Evolutionary conservation across 1,140 invertebrate genomes (phyloP).

Genomic region (Drosophila sucinea): DNA sequence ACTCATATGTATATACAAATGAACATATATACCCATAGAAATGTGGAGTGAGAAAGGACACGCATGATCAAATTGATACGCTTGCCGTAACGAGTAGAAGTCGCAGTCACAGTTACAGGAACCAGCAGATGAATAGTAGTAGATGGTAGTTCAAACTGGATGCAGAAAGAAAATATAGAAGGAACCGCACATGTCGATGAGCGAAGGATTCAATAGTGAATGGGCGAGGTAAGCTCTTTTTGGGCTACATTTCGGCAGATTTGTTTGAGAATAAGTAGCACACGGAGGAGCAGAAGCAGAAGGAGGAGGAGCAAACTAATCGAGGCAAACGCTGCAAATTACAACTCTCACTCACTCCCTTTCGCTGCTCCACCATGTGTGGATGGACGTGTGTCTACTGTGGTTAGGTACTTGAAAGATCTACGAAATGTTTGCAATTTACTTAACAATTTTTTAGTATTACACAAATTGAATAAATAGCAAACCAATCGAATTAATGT

Average conservation of each 20-base stretch:
- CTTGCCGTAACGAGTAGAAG: slow-evolving; percentile 65
- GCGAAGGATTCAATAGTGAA: background rate
- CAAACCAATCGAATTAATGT: too few relatives aligned
- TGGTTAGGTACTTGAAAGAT: too few relatives aligned
- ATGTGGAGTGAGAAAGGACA: slow-evolving; percentile 44
- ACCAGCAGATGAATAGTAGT: slow-evolving; percentile 1
- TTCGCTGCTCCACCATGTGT: background rate
- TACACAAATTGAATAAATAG: too few relatives aligned
- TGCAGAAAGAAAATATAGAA: slow-evolving; percentile 10
- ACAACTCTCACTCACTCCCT: slow-evolving; percentile 20
- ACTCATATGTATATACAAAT: background rate
- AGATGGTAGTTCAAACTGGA: background rate
- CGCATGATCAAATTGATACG: slow-evolving; percentile 80
- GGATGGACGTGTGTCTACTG: too few relatives aligned
- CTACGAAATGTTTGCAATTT: too few relatives aligned
- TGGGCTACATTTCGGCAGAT: slow-evolving; percentile 2
- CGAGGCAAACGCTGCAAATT: slow-evolving; percentile 66
- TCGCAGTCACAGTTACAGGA: background rate
- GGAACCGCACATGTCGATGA: too few relatives aligned
- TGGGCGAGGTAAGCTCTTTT: slow-evolving; percentile 1
- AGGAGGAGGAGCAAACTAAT: slow-evolving; percentile 47
- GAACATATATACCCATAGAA: background rate
- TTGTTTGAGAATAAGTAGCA: too few relatives aligned
- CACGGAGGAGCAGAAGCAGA: too few relatives aligned
- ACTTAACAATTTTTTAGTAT: too few relatives aligned